Conservation (phyloP, 35 echinoderm and acorn worm species). For the Apostichopus parvimensis region DNA sequence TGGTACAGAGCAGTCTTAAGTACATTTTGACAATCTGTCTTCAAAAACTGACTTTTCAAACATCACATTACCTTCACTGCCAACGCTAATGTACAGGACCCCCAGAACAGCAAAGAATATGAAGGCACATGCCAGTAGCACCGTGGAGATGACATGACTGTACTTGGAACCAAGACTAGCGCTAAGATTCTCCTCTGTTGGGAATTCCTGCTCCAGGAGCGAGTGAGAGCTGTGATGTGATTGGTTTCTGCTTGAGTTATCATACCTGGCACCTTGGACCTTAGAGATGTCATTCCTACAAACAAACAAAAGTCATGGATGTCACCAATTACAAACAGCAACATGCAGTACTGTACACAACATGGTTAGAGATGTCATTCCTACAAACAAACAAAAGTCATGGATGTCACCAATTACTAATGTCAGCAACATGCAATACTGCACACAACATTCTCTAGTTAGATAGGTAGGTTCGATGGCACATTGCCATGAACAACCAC, state of each 20-base stretch:
- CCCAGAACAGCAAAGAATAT: constrained; percentile 66
- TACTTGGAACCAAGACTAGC: constrained; percentile 63
- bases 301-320: background rate
- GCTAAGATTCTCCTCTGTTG: constrained; percentile 66
- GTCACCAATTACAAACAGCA: too few relatives aligned
- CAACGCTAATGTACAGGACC: constrained; percentile 66
- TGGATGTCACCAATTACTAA: too few relatives aligned
- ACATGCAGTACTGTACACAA: too few relatives aligned
- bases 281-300: background rate
- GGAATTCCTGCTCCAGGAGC: constrained; percentile 58
- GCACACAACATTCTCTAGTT: too few relatives aligned
- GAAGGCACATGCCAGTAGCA: constrained; percentile 71
- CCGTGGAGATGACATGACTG: constrained; percentile 59
- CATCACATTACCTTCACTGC: background rate
- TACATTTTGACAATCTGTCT: background rate
- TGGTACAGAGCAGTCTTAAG: background rate
- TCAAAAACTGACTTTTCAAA: too few relatives aligned
- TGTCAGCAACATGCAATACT: too few relatives aligned
- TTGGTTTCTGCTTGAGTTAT: background rate
- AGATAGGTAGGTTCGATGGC: too few relatives aligned
- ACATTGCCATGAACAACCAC: too few relatives aligned
- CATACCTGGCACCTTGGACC: background rate
- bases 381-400: background rate
- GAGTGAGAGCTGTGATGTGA: background rate
- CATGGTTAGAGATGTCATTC: background rate